These are phyloP conservation scores for Magallana angulata DNA, from an alignment of 1,140 invertebrate species.

Conservation along the genomic window DNA sequence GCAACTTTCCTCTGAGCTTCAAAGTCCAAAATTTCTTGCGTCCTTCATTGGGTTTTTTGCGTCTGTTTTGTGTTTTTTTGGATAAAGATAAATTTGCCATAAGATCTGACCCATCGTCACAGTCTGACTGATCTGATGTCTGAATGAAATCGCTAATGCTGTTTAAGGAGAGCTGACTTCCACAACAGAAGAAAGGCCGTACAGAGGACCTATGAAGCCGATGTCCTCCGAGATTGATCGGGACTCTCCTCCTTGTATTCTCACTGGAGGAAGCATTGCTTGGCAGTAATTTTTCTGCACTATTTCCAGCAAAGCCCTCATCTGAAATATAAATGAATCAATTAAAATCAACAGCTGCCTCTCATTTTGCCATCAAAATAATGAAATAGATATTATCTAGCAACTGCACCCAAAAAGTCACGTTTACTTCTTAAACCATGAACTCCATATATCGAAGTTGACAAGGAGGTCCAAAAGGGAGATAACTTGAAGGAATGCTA, in stretches of 20 bases:
- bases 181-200: conserved; percentile 76
- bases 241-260: background rate
- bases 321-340: background rate
- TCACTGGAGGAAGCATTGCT: background rate
- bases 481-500: no score
- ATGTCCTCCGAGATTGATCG: conserved; percentile 27
- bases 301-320: conserved; percentile 17
- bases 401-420: no score
- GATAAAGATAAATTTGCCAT: conserved; percentile 43
- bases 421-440: no score
- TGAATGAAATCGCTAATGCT: conserved; percentile 62
- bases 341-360: no score
- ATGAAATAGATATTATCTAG: no score
- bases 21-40: conserved; percentile 73
- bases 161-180: conserved; percentile 74
- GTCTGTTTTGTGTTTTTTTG: conserved; percentile 39
- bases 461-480: no score
- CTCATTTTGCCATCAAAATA: no score
- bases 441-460: no score
- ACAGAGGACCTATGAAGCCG: conserved; percentile 71
- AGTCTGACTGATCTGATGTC: conserved; percentile 62
- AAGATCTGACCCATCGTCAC: conserved; percentile 58
- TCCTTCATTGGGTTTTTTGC: conserved; percentile 50
- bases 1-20: conserved; percentile 65
- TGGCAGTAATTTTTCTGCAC: conserved; percentile 21